Evolutionary conservation across 2,113 vertebrate species (phyloP), one percentile per base, ranked within the genome.

Genomic region (Chinchilla lanigera): DNA sequence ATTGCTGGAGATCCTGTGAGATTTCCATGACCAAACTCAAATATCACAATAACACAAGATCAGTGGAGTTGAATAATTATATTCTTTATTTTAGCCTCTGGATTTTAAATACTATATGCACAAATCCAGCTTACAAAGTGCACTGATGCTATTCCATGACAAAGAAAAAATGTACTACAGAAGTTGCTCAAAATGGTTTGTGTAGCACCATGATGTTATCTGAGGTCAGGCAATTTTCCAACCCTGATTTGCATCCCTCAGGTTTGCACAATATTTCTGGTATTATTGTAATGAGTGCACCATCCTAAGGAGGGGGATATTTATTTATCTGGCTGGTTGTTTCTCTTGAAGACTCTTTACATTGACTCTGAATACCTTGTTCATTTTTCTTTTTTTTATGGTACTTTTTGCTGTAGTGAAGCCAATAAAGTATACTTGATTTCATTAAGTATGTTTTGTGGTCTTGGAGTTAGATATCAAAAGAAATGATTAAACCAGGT

Each of bases 1-100:
- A 86, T 65, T 97, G 95, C 98, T 96, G 80, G 93, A 98, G 96
- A 96, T 86, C 96, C 96, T 98, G n/a, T 93, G 93, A 92, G 26
- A 73, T 97, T 96, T 96, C 96, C 96, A 73, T 63, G 95, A 96
- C 93, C 24, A 97, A 89, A 81, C 65, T 97, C 91, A 93, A 97
- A 96, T 93, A 77, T 83, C 47, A 87, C 93, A 93, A 1, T 96
- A 98, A 89, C 78, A 90, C 61, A 80, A 75, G 94, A 56, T 84
- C 60, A 94, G 22, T 65, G 93, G 98, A 97, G 89, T 16, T 86
- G 86, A 97, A 95, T 97, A 63, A 89, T n/a, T 97, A 28, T 71
- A 77, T 87, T 89, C 69, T 86, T 97, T 97, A 90, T 77, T 85
- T 47, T 24, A 75, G 38, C 38, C 67, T 95, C 86, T 12, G 82